Conservation (phyloP, 2,797 vertebrate genomes). For the Pipistrellus nathusii region DNA sequence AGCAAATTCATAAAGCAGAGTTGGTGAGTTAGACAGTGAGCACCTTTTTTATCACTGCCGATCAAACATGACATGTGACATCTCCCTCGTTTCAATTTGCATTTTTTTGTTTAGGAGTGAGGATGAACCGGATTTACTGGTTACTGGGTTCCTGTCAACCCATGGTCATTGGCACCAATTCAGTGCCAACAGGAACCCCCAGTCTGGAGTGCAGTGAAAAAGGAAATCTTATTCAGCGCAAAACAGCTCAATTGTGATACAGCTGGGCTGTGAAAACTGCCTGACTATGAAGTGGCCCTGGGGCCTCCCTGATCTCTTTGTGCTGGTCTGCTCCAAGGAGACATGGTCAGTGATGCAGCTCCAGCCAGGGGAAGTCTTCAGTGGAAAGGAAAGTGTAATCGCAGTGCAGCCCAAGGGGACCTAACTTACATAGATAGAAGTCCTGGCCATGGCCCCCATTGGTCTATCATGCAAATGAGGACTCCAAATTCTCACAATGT, state of each 20-base stretch:
- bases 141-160: not conserved
- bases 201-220: not conserved
- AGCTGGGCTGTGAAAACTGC: not conserved
- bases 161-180: not conserved
- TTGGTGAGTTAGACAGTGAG: not conserved
- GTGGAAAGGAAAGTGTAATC: not conserved
- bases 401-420: not conserved
- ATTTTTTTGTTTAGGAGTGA: not conserved
- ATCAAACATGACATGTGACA: not conserved
- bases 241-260: not conserved
- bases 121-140: not conserved
- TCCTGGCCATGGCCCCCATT: not conserved
- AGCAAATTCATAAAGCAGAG: slow-evolving; percentile 3
- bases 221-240: not conserved
- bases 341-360: not conserved
- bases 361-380: not conserved
- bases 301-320: not conserved
- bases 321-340: not conserved
- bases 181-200: not conserved
- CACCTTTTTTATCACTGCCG: not conserved
- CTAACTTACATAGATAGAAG: not conserved
- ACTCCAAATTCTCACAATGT: not conserved
- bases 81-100: not conserved
- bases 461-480: not conserved
- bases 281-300: not conserved